Percentiles rank a stretch among this genome's conserved stretches.
Evolutionary conservation across 2,113 vertebrate genomes (phyloP).

Genomic region (Columba livia): DNA sequence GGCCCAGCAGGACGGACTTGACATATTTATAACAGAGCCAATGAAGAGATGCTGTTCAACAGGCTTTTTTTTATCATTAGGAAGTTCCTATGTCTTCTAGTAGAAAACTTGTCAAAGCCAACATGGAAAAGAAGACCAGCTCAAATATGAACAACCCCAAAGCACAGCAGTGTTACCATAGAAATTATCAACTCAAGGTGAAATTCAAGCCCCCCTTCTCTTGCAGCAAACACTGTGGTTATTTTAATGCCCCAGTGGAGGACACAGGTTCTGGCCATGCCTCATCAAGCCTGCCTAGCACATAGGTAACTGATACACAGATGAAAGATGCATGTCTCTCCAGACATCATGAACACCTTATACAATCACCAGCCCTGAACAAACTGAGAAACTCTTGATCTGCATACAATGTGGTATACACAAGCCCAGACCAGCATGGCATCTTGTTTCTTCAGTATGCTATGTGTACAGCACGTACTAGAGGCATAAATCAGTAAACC

Average conservation of each 20-base stretch:
- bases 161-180: rapidly evolving
- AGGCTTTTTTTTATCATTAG: neutral
- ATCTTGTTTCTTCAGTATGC: neutral
- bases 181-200: neutral
- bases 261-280: neutral
- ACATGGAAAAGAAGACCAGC: neutral
- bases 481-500: neutral
- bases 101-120: neutral
- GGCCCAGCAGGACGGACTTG: neutral
- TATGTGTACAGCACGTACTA: rapidly evolving
- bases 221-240: neutral
- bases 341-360: neutral
- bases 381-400: neutral
- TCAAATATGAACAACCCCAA: neutral
- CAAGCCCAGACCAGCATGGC: neutral
- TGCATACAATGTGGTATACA: rapidly evolving
- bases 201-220: neutral
- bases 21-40: conserved; percentile 5
- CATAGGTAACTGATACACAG: rapidly evolving
- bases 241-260: neutral
- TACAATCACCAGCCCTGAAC: neutral
- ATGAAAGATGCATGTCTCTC: neutral
- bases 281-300: neutral
- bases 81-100: neutral
- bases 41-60: neutral